phyloP scores from a whole-genome alignment of 2,888 invertebrate species.

The Ischnus inquisitorius region DNA sequence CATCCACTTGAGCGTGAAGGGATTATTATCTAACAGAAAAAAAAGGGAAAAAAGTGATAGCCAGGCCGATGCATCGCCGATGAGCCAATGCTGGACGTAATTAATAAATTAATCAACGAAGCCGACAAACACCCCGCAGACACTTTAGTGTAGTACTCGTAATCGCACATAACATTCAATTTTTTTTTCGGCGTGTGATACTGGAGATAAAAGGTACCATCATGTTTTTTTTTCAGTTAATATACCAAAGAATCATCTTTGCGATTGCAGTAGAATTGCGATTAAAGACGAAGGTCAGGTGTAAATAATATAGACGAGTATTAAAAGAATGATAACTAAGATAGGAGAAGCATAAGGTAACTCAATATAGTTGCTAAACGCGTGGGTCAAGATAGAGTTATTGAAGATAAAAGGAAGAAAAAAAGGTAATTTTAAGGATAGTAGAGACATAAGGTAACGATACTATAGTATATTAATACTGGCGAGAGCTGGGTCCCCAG shows the following conservation, averaged over 20 bases:
- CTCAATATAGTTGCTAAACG: slow-evolving; percentile 43
- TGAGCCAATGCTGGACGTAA: neutral
- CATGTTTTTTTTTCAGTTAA: neutral
- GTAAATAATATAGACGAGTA: slow-evolving; percentile 58
- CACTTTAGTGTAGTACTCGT: slow-evolving; percentile 18
- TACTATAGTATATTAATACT: slow-evolving; percentile 75
- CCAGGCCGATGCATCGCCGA: neutral
- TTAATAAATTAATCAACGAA: slow-evolving; percentile 22
- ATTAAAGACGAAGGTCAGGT: neutral
- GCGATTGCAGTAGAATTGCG: slow-evolving; percentile 26
- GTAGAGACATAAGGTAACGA: slow-evolving; percentile 43
- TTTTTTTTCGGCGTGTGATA: slow-evolving; percentile 8
- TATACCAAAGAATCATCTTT: neutral
- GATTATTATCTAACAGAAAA: slow-evolving; percentile 36
- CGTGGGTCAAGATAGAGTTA: slow-evolving; percentile 26
- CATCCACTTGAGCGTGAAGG: slow-evolving; percentile 48
- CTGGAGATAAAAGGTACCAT: neutral
- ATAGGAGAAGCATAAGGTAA: slow-evolving; percentile 43
- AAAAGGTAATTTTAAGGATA: slow-evolving; percentile 51
- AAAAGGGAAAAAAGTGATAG: neutral
- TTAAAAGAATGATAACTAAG: slow-evolving; percentile 28
- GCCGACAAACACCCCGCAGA: slow-evolving; percentile 21
- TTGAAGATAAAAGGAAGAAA: slow-evolving; percentile 4
- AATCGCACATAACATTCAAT: slow-evolving; percentile 32
- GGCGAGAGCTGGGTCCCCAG: slow-evolving; percentile 84